These are phyloP conservation scores for Scaptomyza caliginosa DNA, from an alignment of 2,888 invertebrate species.

Conservation along the genomic window DNA sequence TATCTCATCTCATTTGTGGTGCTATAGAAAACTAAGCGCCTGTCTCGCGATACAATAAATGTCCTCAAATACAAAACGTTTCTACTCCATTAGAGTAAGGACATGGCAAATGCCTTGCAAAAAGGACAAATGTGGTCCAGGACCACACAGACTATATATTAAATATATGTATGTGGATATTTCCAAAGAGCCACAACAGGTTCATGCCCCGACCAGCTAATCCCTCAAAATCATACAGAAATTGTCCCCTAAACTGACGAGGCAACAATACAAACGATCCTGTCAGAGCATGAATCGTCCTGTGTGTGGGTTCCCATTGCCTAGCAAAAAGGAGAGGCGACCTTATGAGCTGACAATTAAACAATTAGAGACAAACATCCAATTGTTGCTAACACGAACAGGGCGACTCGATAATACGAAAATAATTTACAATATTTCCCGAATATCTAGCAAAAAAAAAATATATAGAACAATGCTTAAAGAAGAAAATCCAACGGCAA, in stretches of 20 bases:
- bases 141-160: constrained; percentile 60
- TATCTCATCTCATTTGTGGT: constrained; percentile 16
- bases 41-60: constrained; percentile 5
- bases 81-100: constrained; percentile 49
- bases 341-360: constrained; percentile 76
- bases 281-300: not conserved
- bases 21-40: constrained; percentile 4
- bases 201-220: constrained; percentile 50
- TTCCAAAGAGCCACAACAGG: constrained; percentile 50
- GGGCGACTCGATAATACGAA: constrained; percentile 81
- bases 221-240: constrained; percentile 56
- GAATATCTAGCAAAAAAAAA: constrained; percentile 27
- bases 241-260: constrained; percentile 63
- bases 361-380: constrained; percentile 80
- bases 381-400: constrained; percentile 63
- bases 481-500: constrained; percentile 36
- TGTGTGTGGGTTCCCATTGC: constrained; percentile 30
- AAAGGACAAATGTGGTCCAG: constrained; percentile 41
- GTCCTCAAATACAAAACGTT: constrained; percentile 28
- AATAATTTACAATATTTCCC: constrained; percentile 70
- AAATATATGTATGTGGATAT: constrained; percentile 38
- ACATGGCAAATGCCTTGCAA: constrained; percentile 28
- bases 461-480: too few species aligned
- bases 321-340: constrained; percentile 40
- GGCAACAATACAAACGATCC: constrained; percentile 48